Base-by-base conservation (phyloP, 2,888 invertebrate species). In the Fragum whitleyi region DNA sequence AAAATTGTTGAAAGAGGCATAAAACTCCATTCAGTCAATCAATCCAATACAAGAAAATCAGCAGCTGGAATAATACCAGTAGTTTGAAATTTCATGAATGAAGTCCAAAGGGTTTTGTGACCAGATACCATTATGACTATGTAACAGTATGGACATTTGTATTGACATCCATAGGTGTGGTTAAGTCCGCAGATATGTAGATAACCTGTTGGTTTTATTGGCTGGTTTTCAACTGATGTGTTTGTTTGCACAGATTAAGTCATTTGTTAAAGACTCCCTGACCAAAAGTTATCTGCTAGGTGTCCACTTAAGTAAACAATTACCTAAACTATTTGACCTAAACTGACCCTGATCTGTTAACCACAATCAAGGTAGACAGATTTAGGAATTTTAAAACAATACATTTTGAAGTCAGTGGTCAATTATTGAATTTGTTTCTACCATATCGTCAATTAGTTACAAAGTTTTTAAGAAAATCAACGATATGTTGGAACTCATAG, bases 221-320 rank as follows among this genome's bases (percentile, higher is more conserved):
- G 65, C 65, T 65, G 39, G 65, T 23, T 42, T 65, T 65, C 65
- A 65, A 28, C 55, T 55, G 55, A 55, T 70, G 70, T 70, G 70
- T 55, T 55, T 70, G 70, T 70, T 70, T 70, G 70, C 32, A 70
- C 70, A 70, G 70, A 70, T 55, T 70, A 70, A 55, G 53, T 53
- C 32, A 55, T 70, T 70, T 70, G 55, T 55, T 55, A 55, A 55
- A 55, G 70, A 55, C 55, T 70, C 23, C 21, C 39, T 70, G 70
- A 70, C 55, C 70, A 70, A 36, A 55, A 55, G 70, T 70, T 70
- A 55, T 70, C 36, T 26, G 11, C 9, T 55, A 70, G 70, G 70
- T 70, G 70, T 53, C 70, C 55, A 70, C 42, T 65, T 42, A 36
- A 6, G 36, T 26, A 65, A 65, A 65, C 65, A 61, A 32, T 39